Evolutionary conservation across 2,797 vertebrate genomes (phyloP).

Genomic region (Macrochelys suwanniensis): DNA sequence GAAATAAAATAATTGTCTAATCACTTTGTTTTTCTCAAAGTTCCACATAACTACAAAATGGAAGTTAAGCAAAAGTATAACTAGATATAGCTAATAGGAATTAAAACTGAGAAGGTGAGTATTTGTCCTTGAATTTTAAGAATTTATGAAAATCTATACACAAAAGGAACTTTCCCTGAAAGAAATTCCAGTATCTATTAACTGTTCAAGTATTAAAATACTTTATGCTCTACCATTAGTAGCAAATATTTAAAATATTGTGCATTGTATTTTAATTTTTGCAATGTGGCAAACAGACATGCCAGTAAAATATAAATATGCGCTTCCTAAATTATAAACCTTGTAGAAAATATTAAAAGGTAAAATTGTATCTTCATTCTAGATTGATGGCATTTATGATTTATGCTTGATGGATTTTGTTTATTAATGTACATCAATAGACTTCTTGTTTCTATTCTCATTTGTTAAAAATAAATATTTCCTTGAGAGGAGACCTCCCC

Average conservation of each 20-base stretch:
- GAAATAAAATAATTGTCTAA: not conserved
- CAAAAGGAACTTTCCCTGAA: not conserved
- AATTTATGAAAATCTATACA: slow-evolving; percentile 1
- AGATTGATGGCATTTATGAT: not conserved
- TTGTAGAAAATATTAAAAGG: not conserved
- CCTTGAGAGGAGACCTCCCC: slow-evolving; percentile 11
- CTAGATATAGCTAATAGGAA: not conserved
- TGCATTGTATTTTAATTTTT: not conserved
- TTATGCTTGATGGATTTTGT: not conserved
- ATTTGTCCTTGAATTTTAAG: slow-evolving; percentile 16
- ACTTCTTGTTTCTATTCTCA: not conserved
- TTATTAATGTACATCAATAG: not conserved
- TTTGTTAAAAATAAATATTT: slow-evolving; percentile 11
- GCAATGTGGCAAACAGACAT: slow-evolving; percentile 18
- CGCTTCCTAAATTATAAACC: not conserved
- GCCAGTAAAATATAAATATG: slow-evolving; percentile 18
- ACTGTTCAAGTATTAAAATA: not conserved
- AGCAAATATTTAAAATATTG: slow-evolving; percentile 34
- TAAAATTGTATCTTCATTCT: not conserved
- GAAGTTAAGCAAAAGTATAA: not conserved
- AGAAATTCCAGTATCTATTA: not conserved
- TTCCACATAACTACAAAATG: not conserved
- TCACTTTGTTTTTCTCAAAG: not conserved
- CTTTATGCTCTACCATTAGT: slow-evolving; percentile 1
- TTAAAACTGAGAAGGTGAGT: not conserved